These are phyloP conservation scores for Dysidea cf. avara DNA, from an alignment of 37 sponge, comb jelly and placozoan genomes.

Conservation along the genomic window DNA sequence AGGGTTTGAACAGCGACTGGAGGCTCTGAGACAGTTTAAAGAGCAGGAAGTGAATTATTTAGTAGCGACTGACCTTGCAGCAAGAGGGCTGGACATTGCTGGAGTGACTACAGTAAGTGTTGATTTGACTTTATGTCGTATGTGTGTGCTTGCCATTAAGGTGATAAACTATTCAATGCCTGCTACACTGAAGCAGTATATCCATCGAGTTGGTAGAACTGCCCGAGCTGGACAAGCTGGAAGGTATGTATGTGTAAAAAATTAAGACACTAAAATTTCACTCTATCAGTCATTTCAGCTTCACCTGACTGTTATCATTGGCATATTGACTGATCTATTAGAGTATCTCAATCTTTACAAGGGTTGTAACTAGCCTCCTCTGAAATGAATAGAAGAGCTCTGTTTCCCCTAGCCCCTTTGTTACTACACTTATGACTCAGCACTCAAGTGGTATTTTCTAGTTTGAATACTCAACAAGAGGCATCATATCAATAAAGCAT, in stretches of 20 bases:
- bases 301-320: too few relatives aligned
- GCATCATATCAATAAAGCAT: not conserved
- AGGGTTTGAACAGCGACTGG: slow-evolving; percentile 68
- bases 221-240: slow-evolving; percentile 93
- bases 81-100: slow-evolving; percentile 94
- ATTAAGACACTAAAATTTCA: not conserved
- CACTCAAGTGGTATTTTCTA: not conserved
- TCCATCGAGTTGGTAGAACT: slow-evolving; percentile 98
- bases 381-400: too few relatives aligned
- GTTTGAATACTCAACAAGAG: not conserved
- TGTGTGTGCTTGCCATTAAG: not conserved
- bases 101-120: slow-evolving; percentile 87
- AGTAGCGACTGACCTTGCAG: slow-evolving; percentile 95
- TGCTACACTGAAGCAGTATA: slow-evolving; percentile 87
- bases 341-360: too few relatives aligned
- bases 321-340: too few relatives aligned
- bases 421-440: not conserved
- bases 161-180: slow-evolving; percentile 96
- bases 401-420: too few relatives aligned
- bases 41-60: slow-evolving; percentile 72
- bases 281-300: too few relatives aligned
- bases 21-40: slow-evolving; percentile 87
- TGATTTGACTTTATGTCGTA: too few relatives aligned
- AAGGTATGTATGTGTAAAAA: slow-evolving; percentile 34
- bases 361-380: too few relatives aligned